Evolutionary conservation across 2,113 vertebrate genomes (phyloP).

Genomic region (Scomber scombrus): DNA sequence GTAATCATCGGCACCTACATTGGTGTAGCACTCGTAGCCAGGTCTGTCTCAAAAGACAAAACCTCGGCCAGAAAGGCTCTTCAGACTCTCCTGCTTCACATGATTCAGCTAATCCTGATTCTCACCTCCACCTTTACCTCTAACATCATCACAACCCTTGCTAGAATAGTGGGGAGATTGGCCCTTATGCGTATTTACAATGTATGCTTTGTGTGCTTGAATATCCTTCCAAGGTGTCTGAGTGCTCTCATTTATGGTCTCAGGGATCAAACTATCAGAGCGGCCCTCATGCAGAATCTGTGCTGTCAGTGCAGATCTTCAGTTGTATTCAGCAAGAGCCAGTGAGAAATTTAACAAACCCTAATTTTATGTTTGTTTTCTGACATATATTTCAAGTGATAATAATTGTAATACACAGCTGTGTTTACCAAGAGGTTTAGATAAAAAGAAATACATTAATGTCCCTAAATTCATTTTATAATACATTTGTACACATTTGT

Average conservation of each 20-base stretch:
- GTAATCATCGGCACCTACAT: slow-evolving; percentile 62
- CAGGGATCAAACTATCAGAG: slow-evolving; percentile 54
- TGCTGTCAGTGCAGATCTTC: background rate
- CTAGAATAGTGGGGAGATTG: background rate
- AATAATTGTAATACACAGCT: no score
- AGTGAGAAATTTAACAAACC: no score
- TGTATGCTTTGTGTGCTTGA: slow-evolving; percentile 33
- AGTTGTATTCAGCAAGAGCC: no score
- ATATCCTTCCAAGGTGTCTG: slow-evolving; percentile 57
- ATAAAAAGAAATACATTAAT: no score
- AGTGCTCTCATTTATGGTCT: slow-evolving; percentile 64
- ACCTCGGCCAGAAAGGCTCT: slow-evolving; percentile 63
- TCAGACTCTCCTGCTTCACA: slow-evolving; percentile 65
- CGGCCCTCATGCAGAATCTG: slow-evolving; percentile 12
- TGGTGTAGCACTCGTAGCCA: slow-evolving; percentile 54
- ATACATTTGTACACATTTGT: no score
- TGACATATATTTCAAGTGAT: no score
- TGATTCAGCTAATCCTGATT: slow-evolving; percentile 67
- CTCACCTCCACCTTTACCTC: slow-evolving; percentile 47
- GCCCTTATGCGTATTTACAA: background rate
- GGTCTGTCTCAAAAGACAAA: slow-evolving; percentile 62
- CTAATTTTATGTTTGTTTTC: no score
- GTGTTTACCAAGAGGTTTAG: no score
- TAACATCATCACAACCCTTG: slow-evolving; percentile 37
- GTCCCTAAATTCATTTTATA: no score